Evolutionary conservation across 2,113 vertebrate genomes (phyloP).

Genomic region (Galbula dea): DNA sequence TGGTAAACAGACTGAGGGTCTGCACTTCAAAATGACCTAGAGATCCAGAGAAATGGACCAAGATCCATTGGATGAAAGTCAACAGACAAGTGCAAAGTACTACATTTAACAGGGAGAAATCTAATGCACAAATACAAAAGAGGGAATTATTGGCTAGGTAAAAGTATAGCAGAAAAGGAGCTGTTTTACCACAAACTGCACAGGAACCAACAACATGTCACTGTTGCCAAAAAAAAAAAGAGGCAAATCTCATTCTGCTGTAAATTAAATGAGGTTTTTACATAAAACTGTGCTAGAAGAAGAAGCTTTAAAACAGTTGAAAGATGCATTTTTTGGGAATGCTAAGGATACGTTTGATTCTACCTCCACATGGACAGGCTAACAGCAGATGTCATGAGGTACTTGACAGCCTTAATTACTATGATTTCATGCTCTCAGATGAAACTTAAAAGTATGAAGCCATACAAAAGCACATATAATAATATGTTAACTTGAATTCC

Average conservation of each 20-base stretch:
- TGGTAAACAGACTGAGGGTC: accelerated
- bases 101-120: background rate
- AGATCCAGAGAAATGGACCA: background rate
- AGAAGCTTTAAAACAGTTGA: background rate
- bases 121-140: background rate
- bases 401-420: background rate
- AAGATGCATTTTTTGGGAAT: background rate
- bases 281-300: background rate
- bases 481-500: background rate
- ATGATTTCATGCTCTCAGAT: background rate
- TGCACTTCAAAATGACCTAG: background rate
- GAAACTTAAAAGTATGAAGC: background rate
- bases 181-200: background rate
- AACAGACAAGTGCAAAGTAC: background rate
- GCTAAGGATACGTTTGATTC: background rate
- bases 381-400: background rate
- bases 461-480: background rate
- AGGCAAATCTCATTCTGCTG: background rate
- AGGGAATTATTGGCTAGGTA: background rate
- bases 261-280: background rate
- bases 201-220: background rate
- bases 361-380: background rate
- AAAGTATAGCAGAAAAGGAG: background rate
- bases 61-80: background rate
- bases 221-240: background rate